Conservation (phyloP, 1,140 invertebrate species). For the Apis laboriosa region DNA sequence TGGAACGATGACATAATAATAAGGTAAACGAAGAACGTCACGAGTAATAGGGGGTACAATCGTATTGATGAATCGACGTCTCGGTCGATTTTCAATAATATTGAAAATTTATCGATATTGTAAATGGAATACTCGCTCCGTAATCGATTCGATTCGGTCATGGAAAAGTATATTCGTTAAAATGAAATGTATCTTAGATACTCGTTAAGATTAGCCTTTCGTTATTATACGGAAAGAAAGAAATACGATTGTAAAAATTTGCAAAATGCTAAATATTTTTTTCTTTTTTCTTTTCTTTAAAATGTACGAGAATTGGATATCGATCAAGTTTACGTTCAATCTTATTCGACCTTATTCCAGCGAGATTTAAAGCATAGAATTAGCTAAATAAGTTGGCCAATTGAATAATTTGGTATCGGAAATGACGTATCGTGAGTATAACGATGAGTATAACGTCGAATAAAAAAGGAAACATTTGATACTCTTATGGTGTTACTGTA, state of each 20-base stretch:
- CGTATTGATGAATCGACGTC: background rate
- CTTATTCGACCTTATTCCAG: background rate
- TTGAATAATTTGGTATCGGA: background rate
- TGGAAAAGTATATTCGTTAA: background rate
- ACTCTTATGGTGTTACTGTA: constrained; percentile 35
- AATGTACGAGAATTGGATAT: background rate
- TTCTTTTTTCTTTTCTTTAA: background rate
- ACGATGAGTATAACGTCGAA: constrained; percentile 41
- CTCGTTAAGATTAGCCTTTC: background rate
- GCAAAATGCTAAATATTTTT: background rate
- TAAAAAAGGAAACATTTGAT: background rate
- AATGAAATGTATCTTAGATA: background rate
- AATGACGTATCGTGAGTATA: constrained; percentile 24
- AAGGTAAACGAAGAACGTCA: constrained; percentile 13
- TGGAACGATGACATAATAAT: constrained; percentile 13
- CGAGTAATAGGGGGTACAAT: background rate
- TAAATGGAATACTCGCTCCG: background rate
- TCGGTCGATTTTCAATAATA: background rate
- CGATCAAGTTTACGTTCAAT: background rate
- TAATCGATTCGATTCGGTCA: background rate
- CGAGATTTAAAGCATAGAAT: background rate
- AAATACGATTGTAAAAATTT: background rate
- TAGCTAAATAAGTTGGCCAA: background rate
- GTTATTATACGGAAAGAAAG: background rate
- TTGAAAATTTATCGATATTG: background rate